Evolutionary conservation across 2,888 invertebrate genomes (phyloP).

Genomic region (Amphipoea oculea): DNA sequence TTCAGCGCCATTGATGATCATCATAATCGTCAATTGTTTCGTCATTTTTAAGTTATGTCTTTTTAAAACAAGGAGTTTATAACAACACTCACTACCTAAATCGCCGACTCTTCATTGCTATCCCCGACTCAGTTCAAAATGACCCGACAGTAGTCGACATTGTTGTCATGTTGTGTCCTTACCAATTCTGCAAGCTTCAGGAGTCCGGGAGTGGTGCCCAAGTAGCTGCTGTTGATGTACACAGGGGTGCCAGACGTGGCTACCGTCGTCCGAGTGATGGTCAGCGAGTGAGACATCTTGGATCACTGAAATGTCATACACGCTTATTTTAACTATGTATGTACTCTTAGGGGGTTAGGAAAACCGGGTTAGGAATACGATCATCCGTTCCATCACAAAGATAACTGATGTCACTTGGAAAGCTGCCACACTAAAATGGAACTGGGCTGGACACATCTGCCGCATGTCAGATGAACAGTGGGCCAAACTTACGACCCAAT

Average conservation of each 20-base stretch:
- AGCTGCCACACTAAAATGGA: no score
- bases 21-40: not conserved
- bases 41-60: no score
- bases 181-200: conserved; percentile 96
- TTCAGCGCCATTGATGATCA: not conserved
- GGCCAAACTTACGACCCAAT: no score
- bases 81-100: not conserved
- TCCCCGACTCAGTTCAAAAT: no score
- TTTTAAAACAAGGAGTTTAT: not conserved
- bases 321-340: not conserved
- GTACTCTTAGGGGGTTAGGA: no score
- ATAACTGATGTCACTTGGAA: no score
- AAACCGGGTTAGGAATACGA: no score
- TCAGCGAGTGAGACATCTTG: conserved; percentile 96
- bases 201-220: conserved; percentile 94
- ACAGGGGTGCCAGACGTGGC: conserved; percentile 94
- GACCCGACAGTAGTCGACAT: not conserved
- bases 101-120: not conserved
- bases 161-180: conserved; percentile 72
- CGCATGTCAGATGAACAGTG: no score
- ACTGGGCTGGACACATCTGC: no score
- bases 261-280: conserved; percentile 96
- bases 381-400: no score
- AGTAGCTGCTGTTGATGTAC: conserved; percentile 95
- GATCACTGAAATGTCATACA: conserved; percentile 58